phyloP scores from a whole-genome alignment of 2,113 vertebrate species.

The Clupea harengus region DNA sequence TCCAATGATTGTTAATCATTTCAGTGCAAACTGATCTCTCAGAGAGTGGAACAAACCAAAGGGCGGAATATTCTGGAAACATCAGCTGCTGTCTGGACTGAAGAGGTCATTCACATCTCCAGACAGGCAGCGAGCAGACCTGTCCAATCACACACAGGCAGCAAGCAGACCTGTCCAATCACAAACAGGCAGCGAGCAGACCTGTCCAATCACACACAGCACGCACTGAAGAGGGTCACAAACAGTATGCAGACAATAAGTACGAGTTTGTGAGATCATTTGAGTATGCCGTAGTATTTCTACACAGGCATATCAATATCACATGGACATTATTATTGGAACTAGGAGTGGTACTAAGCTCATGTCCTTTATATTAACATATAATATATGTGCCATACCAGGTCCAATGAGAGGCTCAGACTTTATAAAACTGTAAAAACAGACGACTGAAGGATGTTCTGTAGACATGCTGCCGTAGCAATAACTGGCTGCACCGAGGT shows the following conservation, averaged over 20 bases:
- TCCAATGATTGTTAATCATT: neutral
- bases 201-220: neutral
- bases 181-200: neutral
- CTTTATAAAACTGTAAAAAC: constrained; percentile 4
- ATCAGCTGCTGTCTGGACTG: neutral
- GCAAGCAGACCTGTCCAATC: neutral
- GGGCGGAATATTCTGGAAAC: neutral
- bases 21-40: neutral
- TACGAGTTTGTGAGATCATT: neutral
- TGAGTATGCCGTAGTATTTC: neutral
- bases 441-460: neutral
- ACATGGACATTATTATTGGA: neutral
- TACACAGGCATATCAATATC: neutral
- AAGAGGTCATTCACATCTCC: neutral
- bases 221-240: constrained; percentile 26
- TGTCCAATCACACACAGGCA: neutral
- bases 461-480: neutral
- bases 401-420: neutral
- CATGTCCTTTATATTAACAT: neutral
- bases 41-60: neutral
- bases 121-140: neutral
- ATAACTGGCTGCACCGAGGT: neutral
- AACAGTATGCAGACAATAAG: constrained; percentile 25
- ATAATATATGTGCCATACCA: neutral
- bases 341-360: neutral